Base-by-base conservation (phyloP, 1,140 invertebrate species). In the Agraylea sexmaculata region DNA sequence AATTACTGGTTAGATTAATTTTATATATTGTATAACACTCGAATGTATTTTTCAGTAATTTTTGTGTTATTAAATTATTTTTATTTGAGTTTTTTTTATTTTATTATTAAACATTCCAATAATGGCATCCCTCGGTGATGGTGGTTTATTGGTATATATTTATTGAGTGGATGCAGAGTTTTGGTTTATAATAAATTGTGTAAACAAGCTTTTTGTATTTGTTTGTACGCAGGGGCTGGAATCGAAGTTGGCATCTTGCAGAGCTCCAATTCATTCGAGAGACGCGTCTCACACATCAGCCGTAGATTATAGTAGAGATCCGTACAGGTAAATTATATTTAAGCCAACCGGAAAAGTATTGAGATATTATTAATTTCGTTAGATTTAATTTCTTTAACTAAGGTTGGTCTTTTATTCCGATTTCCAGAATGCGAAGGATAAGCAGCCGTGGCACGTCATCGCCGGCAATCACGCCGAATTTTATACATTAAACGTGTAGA, bases 221-320 rank as follows among this genome's bases (percentile, higher is more conserved):
- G 58, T 62, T 60, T 56, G 58, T 63, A 16, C 62, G 58, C 63
- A 66, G 65, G 65, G 60, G 56, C 62, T 68, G 64, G 65, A 68
- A 68, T 66, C 65, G 59, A 68, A 68, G 51, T 66, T 68, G 66
- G 62, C 65, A 49, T 65, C 64, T 57, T 68, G 64, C 62, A 64
- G 64, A 52, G 62, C 62, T 61, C 59, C 65, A 35, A 60, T 64
- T 61, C 47, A 49, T 34, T 21, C 25, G 10, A 40, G 47, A 16
- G 47, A 49, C 21, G 31, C 43, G 16, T 45, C 47, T 30, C 47
- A 49, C 35, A 40, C 28, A 28, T 46, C 47, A 40, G 32, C 47
- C n/a, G n/a, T n/a, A 15, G 47, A 49, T 16, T 49, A 37, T 33
- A 43, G 30, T 42, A 49, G 41, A 46, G 47, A 49, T 43, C 47